Evolutionary conservation across 2,113 vertebrate genomes (phyloP).

Genomic region (Mirounga angustirostris): DNA sequence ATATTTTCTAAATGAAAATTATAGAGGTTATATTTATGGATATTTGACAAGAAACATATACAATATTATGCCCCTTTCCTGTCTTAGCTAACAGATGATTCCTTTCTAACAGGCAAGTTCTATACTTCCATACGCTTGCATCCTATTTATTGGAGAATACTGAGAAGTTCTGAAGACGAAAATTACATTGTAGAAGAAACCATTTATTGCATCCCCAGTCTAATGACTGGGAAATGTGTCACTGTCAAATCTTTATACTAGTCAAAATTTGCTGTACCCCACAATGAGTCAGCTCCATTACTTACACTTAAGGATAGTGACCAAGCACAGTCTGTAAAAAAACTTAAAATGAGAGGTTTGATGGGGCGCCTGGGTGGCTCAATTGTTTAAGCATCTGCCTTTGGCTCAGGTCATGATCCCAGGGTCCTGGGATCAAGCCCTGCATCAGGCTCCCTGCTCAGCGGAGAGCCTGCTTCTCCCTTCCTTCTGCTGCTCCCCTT

Average conservation of each 20-base stretch:
- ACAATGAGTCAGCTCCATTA: neutral
- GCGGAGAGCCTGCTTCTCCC: no score
- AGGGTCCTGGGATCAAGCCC: neutral
- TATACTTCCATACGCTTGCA: neutral
- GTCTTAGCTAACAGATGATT: neutral
- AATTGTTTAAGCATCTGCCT: neutral
- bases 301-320: neutral
- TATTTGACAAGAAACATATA: neutral
- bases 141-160: neutral
- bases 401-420: neutral
- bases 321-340: neutral
- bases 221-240: neutral
- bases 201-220: neutral
- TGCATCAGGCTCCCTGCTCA: neutral
- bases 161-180: neutral
- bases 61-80: neutral
- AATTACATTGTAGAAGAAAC: neutral
- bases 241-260: neutral
- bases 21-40: neutral
- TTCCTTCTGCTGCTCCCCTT: neutral
- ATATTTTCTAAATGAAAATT: constrained; percentile 26
- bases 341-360: neutral
- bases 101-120: neutral
- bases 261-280: neutral
- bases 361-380: neutral